Base-by-base conservation (phyloP, 2,888 invertebrate species). In the Ennomos fuscantarius region DNA sequence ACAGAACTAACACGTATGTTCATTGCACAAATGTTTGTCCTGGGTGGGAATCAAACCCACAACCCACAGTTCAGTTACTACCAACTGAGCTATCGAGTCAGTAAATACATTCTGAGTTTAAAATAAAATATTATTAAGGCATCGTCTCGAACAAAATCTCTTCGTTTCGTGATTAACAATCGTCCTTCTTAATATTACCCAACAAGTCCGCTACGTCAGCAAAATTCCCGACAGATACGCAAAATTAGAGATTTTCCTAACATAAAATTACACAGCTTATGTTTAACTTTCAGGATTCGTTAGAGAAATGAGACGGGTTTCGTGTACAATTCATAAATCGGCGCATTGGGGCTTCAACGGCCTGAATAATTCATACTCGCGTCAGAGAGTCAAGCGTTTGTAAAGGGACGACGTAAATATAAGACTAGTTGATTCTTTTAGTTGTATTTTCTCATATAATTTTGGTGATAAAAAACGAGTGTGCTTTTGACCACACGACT, bases 251-350 rank as follows among this genome's bases (percentile, higher is more conserved):
- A 24, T 24, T 24, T 24, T 6, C 24, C 24, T 0, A 15, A 15
- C 15, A 0, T 24, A 24, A 24, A 24, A 48, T 52, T 43, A 35
- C 35, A 34, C 33, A 11, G 45, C 31, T 50, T 36, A 44, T 48
- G 52, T 52, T 48, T 52, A 48, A 57, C 48, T 53, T 53, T 57
- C 44, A 52, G 51, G 56, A 43, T 57, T 57, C 47, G 51, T 57
- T 52, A 51, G 42, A 42, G 45, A 47, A 46, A 37, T 8, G 46
- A 43, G 48, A 24, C 47, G 33, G 51, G 43, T 52, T 52, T 52
- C 43, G 54, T 54, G 46, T 54, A 59, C 53, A 54, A 59, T 54
- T 58, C 45, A 54, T 58, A 54, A 49, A 53, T 52, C 37, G 45
- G 45, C 10, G 44, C 12, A 37, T n/a, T 11, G 12, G 6, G 47